Conservation (phyloP, 92 coral and sea anemone species). For the Palythoa grandis region DNA sequence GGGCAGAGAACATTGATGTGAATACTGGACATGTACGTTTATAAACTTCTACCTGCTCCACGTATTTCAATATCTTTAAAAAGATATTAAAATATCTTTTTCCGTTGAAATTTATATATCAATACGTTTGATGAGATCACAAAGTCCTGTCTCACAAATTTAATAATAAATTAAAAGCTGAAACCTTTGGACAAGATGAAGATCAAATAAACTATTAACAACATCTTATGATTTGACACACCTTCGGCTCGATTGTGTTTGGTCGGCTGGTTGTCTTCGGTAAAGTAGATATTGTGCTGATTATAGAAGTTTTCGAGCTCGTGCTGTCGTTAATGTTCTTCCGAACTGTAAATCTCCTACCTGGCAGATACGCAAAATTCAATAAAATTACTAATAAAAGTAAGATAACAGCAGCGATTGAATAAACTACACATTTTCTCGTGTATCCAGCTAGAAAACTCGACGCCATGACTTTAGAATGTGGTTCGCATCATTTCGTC, state of each 20-base stretch:
- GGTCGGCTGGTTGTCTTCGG: constrained; percentile 1
- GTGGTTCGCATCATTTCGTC: background rate
- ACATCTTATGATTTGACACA: background rate
- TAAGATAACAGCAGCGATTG: constrained; percentile 29
- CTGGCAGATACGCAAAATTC: constrained; percentile 40
- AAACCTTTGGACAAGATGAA: background rate
- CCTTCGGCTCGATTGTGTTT: constrained; percentile 30
- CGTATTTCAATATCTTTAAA: too few species aligned
- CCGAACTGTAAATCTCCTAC: constrained; percentile 32
- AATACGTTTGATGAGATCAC: background rate
- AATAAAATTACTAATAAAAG: constrained; percentile 27
- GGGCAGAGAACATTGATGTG: too few species aligned
- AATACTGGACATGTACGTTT: too few species aligned
- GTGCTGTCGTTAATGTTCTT: constrained; percentile 17
- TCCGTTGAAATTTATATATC: background rate
- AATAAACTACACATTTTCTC: constrained; percentile 27
- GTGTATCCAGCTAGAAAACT: constrained; percentile 7
- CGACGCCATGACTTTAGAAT: constrained; percentile 25
- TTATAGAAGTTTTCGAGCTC: constrained; percentile 7
- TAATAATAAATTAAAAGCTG: background rate
- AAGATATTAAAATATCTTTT: too few species aligned
- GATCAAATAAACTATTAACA: background rate
- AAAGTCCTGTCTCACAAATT: background rate
- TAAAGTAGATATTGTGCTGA: background rate
- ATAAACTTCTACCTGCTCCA: too few species aligned